phyloP scores from a whole-genome alignment of 2,888 invertebrate species.

The Chrysolina haemoptera region DNA sequence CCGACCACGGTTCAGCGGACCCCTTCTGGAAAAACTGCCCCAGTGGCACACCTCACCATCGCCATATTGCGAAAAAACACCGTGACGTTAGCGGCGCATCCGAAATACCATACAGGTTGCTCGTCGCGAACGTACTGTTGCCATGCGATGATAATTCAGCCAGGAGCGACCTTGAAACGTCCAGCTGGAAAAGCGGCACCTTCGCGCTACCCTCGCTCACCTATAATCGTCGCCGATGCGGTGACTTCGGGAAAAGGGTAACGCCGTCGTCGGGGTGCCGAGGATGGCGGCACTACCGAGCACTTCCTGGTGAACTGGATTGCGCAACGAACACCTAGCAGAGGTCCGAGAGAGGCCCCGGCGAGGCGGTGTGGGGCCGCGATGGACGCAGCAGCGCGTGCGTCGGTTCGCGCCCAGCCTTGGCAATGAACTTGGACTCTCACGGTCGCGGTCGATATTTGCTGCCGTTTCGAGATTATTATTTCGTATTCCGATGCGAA shows the following conservation, averaged over 20 bases:
- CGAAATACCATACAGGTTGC: conserved; percentile 46
- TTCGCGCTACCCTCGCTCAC: conserved; percentile 45
- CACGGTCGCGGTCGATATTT: conserved; percentile 45
- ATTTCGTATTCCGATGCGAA: conserved; percentile 1
- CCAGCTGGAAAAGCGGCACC: conserved; percentile 58
- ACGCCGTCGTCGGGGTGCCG: not conserved
- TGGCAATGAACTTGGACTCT: conserved; percentile 84
- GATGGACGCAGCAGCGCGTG: conserved; percentile 75
- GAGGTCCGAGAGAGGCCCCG: conserved; percentile 62
- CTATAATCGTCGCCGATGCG: not conserved
- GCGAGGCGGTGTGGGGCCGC: conserved; percentile 70
- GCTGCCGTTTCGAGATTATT: conserved; percentile 32
- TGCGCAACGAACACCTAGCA: conserved; percentile 24
- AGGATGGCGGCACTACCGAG: not conserved
- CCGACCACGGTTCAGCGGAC: not conserved
- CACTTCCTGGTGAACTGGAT: conserved; percentile 17
- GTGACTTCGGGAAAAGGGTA: not conserved
- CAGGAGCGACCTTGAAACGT: conserved; percentile 1
- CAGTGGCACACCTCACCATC: conserved; percentile 24
- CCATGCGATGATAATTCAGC: conserved; percentile 58
- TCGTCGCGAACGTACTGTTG: conserved; percentile 58
- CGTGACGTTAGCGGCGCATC: conserved; percentile 4
- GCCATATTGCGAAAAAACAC: conserved; percentile 38
- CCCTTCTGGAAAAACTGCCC: conserved; percentile 13
- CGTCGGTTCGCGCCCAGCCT: conserved; percentile 81